Conservation (phyloP, 2,888 invertebrate genomes). For the Bibio marci region DNA sequence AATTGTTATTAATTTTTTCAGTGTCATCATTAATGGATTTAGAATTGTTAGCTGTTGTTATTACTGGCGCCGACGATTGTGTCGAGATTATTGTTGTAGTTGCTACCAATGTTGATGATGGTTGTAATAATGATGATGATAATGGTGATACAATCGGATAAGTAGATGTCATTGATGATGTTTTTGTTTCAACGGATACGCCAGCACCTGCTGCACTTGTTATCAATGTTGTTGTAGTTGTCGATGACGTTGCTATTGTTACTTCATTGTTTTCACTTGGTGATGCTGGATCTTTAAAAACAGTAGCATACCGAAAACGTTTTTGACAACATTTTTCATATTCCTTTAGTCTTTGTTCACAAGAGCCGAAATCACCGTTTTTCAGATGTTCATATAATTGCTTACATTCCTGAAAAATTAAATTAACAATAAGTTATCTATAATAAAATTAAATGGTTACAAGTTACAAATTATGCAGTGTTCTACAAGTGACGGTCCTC, state of each 20-base stretch:
- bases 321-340: slow-evolving; percentile 56
- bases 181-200: too few species aligned
- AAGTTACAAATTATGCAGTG: not conserved
- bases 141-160: too few species aligned
- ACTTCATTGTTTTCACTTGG: slow-evolving; percentile 12
- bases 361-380: slow-evolving; percentile 64
- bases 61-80: too few species aligned
- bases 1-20: too few species aligned
- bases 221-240: too few species aligned
- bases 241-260: not conserved
- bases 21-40: too few species aligned
- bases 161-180: too few species aligned
- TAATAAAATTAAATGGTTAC: not conserved
- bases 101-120: too few species aligned
- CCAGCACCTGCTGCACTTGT: too few species aligned
- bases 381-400: slow-evolving; percentile 60
- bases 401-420: slow-evolving; percentile 52
- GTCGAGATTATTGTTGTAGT: too few species aligned
- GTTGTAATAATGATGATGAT: too few species aligned
- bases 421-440: not conserved
- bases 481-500: not conserved
- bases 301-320: slow-evolving; percentile 63
- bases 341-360: slow-evolving; percentile 46
- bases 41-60: too few species aligned
- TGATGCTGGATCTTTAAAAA: slow-evolving; percentile 37